Evolutionary conservation across 2,797 vertebrate species (phyloP), one percentile per base, ranked within the genome.

Genomic region (Fringilla coelebs): DNA sequence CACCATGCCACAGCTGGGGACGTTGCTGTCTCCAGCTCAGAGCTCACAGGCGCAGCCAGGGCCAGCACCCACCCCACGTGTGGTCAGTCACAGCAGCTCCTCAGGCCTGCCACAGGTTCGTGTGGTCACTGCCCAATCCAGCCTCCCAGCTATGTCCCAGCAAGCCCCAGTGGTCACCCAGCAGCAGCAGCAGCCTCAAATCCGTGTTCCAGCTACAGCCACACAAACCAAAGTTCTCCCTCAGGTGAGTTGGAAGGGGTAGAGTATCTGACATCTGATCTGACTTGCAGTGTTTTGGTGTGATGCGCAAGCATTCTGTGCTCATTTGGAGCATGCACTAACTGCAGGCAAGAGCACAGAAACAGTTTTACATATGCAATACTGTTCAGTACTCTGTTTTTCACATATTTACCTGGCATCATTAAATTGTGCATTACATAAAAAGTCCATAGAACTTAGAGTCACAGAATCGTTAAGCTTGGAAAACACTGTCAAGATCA

Each of bases 1-100:
- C 7, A 97, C 99, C 20, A 98, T 99, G 98, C 98, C 99, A 4
- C 99, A 99, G 97, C 98, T 99, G 26, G 99, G 99, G 85, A 98
- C 99, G 0, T 96, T 99, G 96, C 97, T 99, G 25, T 99, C 99
- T 86, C 96, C 98, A 45, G 95, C 98, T 70, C 98, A 99, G 93
- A 97, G 97, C 11, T 97, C 93, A 8, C 98, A 98, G 60, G 72
- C 93, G 5, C 96, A 98, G 6, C 94, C 98, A 1, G 97, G 97
- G 4, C 96, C 98, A 92, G 97, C 98, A 0, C 57, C 98, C 1
- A 43, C 96, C 4, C 77, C 98, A 2, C 98, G 99, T 40, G 97
- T 99, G 6, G 97, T 99, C 54, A 98, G 98, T 85, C 99, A 99
- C 79, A 97, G 98, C 3, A 96, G 98, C 4, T 96, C 98, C 28